Evolutionary conservation across 1,140 invertebrate species (phyloP), one percentile per base, ranked within the genome.

Genomic region (Gryllus bimaculatus): DNA sequence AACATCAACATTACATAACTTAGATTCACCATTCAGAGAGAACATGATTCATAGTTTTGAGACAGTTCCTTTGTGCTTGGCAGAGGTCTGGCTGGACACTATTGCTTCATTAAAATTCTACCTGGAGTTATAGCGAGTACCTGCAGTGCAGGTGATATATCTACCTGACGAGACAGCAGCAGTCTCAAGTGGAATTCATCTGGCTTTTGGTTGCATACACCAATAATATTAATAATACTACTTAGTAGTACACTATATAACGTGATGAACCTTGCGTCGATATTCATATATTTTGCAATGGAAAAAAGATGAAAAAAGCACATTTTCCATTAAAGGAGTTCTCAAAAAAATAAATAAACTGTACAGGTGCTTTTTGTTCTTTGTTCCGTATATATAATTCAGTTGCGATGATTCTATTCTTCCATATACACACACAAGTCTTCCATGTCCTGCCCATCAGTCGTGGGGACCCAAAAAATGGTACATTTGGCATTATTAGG

Each of bases 281-380:
- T 66, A 66, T 66, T 66, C 54, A 18, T 66, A 13, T 66, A 18
- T 66, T 66, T 66, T 66, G 54, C 54, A 66, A 66, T 66, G 54
- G 54, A 66, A 66, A 66, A 66, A 66, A 18, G 54, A 66, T 18
- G 54, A 66, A 66, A 79, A 49, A 79, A 75, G 73, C 73, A 79
- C 78, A 79, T 79, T 47, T 79, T 74, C 76, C 78, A 74, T 21
- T 74, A 48, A 20, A 75, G 78, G 78, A 75, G 78, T 79, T 79
- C 20, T 79, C 48, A 66, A 54, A 74, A 78, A 75, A 79, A 79
- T 73, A 73, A 79, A 79, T 73, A 73, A 79, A 75, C 73, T 79
- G 74, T 79, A 79, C 48, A 79, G 74, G 78, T 79, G 74, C 48
- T 48, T 54, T 54, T 77, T 48, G n/a, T 77, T 77, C 76, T 77